A percentile compares a stretch with the other conserved stretches of the same genome.
Evolutionary conservation across 2,888 invertebrate genomes (phyloP).

Genomic region (Calliphora vomitoria): DNA sequence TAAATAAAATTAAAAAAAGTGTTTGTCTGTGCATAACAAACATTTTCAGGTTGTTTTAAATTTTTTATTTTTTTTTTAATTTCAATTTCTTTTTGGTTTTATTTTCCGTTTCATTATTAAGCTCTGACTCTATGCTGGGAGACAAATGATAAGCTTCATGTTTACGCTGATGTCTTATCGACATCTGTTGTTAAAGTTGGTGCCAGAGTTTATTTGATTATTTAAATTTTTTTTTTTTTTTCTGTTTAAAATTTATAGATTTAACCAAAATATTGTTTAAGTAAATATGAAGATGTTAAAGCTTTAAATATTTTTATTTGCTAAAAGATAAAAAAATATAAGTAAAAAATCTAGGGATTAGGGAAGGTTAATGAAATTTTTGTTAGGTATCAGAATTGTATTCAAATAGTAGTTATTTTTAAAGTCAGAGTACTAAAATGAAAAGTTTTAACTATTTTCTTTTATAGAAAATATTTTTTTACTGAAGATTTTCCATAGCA

Average conservation of each 20-base stretch:
- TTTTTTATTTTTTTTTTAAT: conserved; percentile 2
- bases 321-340: no score
- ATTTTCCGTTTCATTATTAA: not conserved
- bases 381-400: no score
- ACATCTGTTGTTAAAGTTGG: conserved; percentile 17
- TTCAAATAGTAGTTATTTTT: no score
- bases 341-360: no score
- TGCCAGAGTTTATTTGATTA: not conserved
- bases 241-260: not conserved
- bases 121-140: not conserved
- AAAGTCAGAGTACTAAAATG: no score
- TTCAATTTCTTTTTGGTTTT: not conserved
- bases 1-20: conserved; percentile 58
- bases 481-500: no score
- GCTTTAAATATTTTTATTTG: no score
- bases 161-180: conserved; percentile 30
- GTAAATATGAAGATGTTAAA: no score
- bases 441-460: no score
- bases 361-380: no score
- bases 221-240: not conserved
- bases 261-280: not conserved
- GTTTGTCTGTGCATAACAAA: conserved; percentile 43
- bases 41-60: conserved; percentile 12
- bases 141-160: conserved; percentile 34
- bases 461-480: no score